phyloP scores from a whole-genome alignment of 2,113 vertebrate species.

The Psammodynastes pulverulentus region DNA sequence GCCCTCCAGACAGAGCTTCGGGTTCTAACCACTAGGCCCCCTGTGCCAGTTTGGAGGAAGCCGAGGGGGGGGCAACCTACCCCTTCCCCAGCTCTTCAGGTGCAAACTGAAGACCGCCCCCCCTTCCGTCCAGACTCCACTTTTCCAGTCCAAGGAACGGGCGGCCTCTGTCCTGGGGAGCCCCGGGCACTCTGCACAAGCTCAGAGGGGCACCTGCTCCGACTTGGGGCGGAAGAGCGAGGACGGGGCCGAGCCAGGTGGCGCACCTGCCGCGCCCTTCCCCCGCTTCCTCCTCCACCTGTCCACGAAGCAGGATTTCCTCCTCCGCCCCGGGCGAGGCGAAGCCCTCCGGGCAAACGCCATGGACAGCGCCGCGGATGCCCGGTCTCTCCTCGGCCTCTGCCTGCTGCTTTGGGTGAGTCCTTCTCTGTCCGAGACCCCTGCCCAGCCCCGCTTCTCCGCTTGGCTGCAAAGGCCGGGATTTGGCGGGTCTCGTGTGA shows the following conservation, averaged over 20 bases:
- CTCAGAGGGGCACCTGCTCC: conserved; percentile 7
- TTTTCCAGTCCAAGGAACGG: not conserved
- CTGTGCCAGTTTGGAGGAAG: no score
- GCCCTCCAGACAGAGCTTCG: no score
- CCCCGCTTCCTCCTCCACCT: not conserved
- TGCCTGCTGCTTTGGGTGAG: not conserved
- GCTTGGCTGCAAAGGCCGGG: not conserved
- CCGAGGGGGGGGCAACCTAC: not conserved
- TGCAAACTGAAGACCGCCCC: no score
- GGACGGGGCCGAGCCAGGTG: not conserved
- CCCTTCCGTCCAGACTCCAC: not conserved
- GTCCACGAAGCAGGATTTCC: conserved; percentile 7
- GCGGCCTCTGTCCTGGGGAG: not conserved
- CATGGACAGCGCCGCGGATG: not conserved
- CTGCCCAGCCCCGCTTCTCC: no score
- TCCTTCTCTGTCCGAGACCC: not conserved
- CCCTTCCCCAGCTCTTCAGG: no score
- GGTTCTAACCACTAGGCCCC: no score
- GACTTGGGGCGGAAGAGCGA: not conserved
- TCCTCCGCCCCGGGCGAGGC: not conserved
- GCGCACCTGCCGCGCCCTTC: not conserved
- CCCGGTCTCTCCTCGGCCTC: not conserved
- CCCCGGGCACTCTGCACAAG: not conserved
- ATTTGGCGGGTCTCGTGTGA: no score
- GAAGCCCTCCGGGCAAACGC: not conserved